These are phyloP conservation scores for Sinodicranocentrus sp. DNA, from an alignment of 2,888 invertebrate species.

Conservation along the genomic window DNA sequence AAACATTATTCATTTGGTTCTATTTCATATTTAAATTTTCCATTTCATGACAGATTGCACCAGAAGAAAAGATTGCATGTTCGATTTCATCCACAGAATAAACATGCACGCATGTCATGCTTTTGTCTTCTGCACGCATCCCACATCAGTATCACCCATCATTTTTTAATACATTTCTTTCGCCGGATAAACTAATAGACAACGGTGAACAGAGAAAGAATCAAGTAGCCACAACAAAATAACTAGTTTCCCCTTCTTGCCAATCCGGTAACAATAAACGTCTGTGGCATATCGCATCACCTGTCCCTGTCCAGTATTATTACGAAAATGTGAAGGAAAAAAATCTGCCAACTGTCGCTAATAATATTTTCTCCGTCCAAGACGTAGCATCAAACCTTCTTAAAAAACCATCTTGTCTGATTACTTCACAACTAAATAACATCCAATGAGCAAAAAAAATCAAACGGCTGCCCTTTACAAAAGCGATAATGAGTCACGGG, in stretches of 20 bases:
- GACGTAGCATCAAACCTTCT: neutral
- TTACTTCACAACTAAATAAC: neutral
- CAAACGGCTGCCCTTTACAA: too few species aligned
- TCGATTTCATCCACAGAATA: neutral
- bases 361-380: slow-evolving; percentile 43
- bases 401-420: neutral
- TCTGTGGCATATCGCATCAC: slow-evolving; percentile 39
- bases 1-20: neutral
- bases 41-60: slow-evolving; percentile 20
- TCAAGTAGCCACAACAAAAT: too few species aligned
- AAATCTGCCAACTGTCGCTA: slow-evolving; percentile 66
- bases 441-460: too few species aligned
- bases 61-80: neutral
- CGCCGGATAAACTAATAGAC: neutral
- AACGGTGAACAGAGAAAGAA: too few species aligned
- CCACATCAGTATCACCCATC: neutral
- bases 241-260: too few species aligned
- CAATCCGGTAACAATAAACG: too few species aligned
- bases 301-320: slow-evolving; percentile 11
- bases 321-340: slow-evolving; percentile 27
- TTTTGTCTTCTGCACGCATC: neutral
- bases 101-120: slow-evolving; percentile 1
- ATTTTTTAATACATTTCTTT: slow-evolving; percentile 15
- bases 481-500: neutral
- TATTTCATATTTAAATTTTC: slow-evolving; percentile 12